phyloP scores from a whole-genome alignment of 2,888 invertebrate species.

The Spatulosminthurus flaviceps region DNA sequence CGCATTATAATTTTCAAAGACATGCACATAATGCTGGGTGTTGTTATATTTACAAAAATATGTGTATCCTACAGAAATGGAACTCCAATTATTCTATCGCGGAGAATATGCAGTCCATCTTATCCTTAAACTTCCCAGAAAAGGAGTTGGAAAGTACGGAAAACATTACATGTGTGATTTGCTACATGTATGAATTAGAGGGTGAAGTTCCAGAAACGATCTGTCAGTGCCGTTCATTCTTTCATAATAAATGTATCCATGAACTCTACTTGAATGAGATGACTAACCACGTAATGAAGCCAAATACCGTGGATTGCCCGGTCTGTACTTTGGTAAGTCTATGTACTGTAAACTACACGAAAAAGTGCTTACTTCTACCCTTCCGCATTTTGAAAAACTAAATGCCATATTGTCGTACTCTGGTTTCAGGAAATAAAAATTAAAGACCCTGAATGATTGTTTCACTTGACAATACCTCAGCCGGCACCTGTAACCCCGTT shows the following conservation, averaged over 20 bases:
- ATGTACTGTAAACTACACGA: too few species aligned
- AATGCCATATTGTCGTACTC: background rate
- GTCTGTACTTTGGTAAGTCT: slow-evolving; percentile 8
- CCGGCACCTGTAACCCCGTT: too few species aligned
- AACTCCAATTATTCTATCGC: slow-evolving; percentile 64
- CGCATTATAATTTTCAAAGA: too few species aligned
- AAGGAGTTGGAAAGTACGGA: slow-evolving; percentile 15
- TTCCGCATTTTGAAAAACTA: background rate
- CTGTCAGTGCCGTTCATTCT: slow-evolving; percentile 67
- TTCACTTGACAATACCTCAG: too few species aligned
- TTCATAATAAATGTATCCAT: slow-evolving; percentile 67
- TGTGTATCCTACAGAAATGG: slow-evolving; percentile 64
- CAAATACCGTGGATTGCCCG: slow-evolving; percentile 53
- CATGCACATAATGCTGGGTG: too few species aligned
- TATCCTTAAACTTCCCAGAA: slow-evolving; percentile 65
- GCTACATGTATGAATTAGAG: slow-evolving; percentile 66
- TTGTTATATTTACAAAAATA: too few species aligned
- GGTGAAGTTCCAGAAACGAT: slow-evolving; percentile 66
- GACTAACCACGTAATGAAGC: slow-evolving; percentile 21
- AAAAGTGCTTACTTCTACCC: too few species aligned
- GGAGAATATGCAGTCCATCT: slow-evolving; percentile 64
- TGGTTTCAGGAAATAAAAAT: background rate
- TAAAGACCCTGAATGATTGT: too few species aligned
- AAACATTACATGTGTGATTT: slow-evolving; percentile 66
- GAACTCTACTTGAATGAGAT: slow-evolving; percentile 65